Conservation (phyloP, 2,888 invertebrate species). For the Drosophila nr. perissopoda region DNA sequence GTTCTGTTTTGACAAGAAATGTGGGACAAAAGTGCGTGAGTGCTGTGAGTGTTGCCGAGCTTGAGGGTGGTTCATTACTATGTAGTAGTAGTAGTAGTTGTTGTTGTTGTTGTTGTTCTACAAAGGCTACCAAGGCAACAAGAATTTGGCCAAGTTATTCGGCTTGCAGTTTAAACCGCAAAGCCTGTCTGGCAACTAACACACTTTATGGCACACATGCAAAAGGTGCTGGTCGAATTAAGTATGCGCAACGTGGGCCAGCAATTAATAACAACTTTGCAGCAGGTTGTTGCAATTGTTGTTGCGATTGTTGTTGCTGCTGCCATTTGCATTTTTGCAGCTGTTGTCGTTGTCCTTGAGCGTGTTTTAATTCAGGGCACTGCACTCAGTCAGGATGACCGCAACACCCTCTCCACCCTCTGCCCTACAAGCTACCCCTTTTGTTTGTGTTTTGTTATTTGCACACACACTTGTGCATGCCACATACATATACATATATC, state of each 20-base stretch:
- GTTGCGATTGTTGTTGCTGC: slow-evolving; percentile 24
- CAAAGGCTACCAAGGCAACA: slow-evolving; percentile 24
- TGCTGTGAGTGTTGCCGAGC: slow-evolving; percentile 8
- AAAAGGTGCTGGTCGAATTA: slow-evolving; percentile 38
- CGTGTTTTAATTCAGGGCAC: slow-evolving; percentile 80
- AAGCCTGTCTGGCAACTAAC: slow-evolving; percentile 15
- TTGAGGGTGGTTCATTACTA: neutral
- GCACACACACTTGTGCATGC: neutral
- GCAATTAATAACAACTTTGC: slow-evolving; percentile 65
- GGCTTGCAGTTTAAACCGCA: slow-evolving; percentile 46
- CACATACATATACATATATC: neutral
- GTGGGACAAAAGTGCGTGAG: slow-evolving; percentile 44
- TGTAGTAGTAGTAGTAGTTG: neutral
- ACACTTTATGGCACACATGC: slow-evolving; percentile 7
- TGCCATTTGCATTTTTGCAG: slow-evolving; percentile 39
- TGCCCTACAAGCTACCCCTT: neutral
- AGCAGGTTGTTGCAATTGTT: slow-evolving; percentile 22
- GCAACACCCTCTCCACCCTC: slow-evolving; percentile 32
- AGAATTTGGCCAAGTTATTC: slow-evolving; percentile 50
- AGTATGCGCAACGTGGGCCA: slow-evolving; percentile 49
- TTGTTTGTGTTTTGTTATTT: slow-evolving; percentile 5
- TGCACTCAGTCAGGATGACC: slow-evolving; percentile 77
- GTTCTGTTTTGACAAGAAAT: slow-evolving; percentile 35
- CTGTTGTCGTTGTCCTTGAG: slow-evolving; percentile 76
- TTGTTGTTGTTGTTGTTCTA: slow-evolving; percentile 13